Percentiles rank a stretch among this genome's conserved stretches.
phyloP scores from a whole-genome alignment of 1,140 invertebrate species.

The Dinoponera quadriceps region DNA sequence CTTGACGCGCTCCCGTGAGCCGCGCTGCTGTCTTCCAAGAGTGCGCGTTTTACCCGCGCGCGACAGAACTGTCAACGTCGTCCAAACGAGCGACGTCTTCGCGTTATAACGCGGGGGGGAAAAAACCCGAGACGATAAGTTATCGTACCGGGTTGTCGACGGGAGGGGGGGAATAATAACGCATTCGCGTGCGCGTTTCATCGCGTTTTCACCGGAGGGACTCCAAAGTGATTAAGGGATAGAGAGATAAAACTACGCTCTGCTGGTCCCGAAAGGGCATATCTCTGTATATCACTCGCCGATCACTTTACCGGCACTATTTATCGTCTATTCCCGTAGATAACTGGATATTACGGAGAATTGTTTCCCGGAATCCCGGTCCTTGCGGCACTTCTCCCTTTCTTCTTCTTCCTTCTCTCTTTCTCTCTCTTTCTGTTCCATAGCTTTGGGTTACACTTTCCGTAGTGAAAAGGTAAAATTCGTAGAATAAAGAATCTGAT shows the following conservation, averaged over 20 bases:
- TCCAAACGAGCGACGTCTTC: neutral
- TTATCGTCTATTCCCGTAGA: neutral
- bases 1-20: conserved; percentile 7
- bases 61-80: neutral
- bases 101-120: neutral
- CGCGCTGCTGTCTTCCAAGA: conserved; percentile 22
- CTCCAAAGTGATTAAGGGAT: neutral
- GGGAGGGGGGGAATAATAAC: neutral
- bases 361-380: neutral
- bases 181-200: neutral
- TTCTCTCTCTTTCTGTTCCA: neutral
- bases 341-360: neutral
- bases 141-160: neutral
- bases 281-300: neutral
- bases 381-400: neutral
- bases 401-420: neutral
- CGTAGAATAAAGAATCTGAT: conserved; percentile 54
- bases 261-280: no score
- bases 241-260: no score
- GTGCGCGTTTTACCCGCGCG: conserved; percentile 24
- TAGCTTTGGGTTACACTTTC: conserved; percentile 38
- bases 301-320: neutral
- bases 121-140: neutral
- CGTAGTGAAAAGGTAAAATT: conserved; percentile 38
- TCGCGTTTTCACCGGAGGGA: neutral